phyloP scores from a whole-genome alignment of 2,797 vertebrate genomes.

The Melanogrammus aeglefinus region DNA sequence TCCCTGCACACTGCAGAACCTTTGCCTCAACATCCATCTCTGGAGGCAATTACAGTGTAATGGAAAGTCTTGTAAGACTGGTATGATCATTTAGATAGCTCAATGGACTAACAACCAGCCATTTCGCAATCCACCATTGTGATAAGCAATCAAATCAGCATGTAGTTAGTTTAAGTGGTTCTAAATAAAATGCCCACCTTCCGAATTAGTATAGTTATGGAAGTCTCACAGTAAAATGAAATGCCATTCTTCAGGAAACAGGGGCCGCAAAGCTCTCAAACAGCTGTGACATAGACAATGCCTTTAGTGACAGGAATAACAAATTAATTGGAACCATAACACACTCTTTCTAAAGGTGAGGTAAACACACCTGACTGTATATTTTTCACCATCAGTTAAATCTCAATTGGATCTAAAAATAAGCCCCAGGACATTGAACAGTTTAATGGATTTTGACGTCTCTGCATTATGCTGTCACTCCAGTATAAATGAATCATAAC shows the following conservation, averaged over 20 bases:
- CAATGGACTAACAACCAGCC: slow-evolving; percentile 61
- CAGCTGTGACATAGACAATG: slow-evolving; percentile 96
- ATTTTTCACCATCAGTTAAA: slow-evolving; percentile 99
- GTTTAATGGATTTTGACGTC: slow-evolving; percentile 99
- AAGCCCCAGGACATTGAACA: slow-evolving; percentile 99
- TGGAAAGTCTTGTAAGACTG: slow-evolving; percentile 71
- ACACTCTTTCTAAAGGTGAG: slow-evolving; percentile 99
- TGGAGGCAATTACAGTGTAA: slow-evolving; percentile 57
- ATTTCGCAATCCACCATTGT: slow-evolving; percentile 72
- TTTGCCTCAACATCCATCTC: slow-evolving; percentile 48
- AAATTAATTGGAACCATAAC: slow-evolving; percentile 99
- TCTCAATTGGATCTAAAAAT: slow-evolving; percentile 99
- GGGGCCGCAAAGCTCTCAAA: slow-evolving; percentile 82
- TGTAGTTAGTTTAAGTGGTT: slow-evolving; percentile 71
- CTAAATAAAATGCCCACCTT: slow-evolving; percentile 67
- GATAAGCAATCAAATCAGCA: slow-evolving; percentile 78
- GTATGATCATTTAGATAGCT: slow-evolving; percentile 72
- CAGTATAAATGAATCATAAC: slow-evolving; percentile 99
- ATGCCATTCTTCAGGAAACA: slow-evolving; percentile 79
- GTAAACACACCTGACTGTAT: slow-evolving; percentile 99
- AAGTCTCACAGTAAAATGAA: slow-evolving; percentile 87
- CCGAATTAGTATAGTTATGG: slow-evolving; percentile 74
- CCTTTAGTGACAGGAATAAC: slow-evolving; percentile 99
- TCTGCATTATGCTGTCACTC: slow-evolving; percentile 99
- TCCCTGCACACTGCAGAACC: slow-evolving; percentile 46